Percentiles rank a stretch among this genome's conserved stretches.
Conservation (phyloP, 2,113 vertebrate species). For the Dissostichus mawsoni region DNA sequence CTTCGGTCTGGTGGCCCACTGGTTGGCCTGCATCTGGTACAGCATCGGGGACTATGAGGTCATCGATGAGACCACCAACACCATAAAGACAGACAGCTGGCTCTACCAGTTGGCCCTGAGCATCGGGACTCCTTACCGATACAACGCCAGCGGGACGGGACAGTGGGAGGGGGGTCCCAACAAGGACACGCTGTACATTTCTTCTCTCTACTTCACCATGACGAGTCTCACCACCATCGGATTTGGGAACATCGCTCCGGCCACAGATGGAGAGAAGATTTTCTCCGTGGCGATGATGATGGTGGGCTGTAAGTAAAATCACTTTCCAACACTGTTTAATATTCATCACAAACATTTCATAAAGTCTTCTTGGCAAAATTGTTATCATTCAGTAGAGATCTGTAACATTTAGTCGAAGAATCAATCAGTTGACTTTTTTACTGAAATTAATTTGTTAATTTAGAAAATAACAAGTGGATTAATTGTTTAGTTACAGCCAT, state of each 20-base stretch:
- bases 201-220: constrained; percentile 99
- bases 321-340: not conserved
- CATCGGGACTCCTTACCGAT: constrained; percentile 94
- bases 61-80: constrained; percentile 94
- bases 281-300: constrained; percentile 99
- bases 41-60: constrained; percentile 98
- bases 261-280: constrained; percentile 98
- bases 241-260: constrained; percentile 98
- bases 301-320: constrained; percentile 96
- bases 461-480: too few relatives aligned
- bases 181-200: constrained; percentile 97
- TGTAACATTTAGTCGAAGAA: too few relatives aligned
- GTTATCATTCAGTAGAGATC: not conserved
- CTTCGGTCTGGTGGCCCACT: constrained; percentile 97
- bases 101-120: constrained; percentile 95
- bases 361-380: not conserved
- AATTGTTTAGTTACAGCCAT: too few relatives aligned
- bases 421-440: too few relatives aligned
- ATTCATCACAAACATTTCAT: too few relatives aligned
- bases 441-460: too few relatives aligned
- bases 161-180: constrained; percentile 97
- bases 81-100: constrained; percentile 96
- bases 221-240: constrained; percentile 99
- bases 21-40: constrained; percentile 99
- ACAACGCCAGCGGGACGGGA: constrained; percentile 92